phyloP scores from a whole-genome alignment of 2,113 vertebrate species.

The Spea bombifrons region DNA sequence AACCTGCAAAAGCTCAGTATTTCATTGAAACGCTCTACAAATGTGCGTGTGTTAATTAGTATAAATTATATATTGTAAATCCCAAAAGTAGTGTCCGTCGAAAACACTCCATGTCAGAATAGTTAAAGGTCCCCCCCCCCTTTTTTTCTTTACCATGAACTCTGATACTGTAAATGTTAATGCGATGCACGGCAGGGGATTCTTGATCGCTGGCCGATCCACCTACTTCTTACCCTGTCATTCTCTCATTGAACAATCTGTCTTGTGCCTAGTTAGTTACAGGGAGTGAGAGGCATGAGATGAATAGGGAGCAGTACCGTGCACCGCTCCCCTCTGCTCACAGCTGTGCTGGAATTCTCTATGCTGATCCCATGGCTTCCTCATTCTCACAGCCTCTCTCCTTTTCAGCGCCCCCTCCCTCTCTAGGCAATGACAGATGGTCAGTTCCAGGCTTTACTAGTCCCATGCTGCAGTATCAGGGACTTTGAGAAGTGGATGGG shows the following conservation, averaged over 20 bases:
- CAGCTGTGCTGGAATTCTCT: background rate
- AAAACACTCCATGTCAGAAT: too few species aligned
- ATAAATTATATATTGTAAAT: too few species aligned
- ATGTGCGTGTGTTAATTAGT: too few species aligned
- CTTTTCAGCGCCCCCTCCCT: background rate
- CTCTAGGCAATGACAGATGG: constrained; percentile 62
- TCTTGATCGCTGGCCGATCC: background rate
- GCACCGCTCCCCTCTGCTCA: background rate
- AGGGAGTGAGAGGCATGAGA: background rate
- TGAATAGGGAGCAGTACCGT: constrained; percentile 15
- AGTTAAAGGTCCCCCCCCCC: too few species aligned
- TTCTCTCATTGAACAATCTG: constrained; percentile 16
- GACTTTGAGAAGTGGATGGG: constrained; percentile 15
- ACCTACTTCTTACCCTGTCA: background rate
- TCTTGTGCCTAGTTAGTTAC: constrained; percentile 3
- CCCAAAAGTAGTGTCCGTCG: too few species aligned
- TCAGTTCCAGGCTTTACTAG: constrained; percentile 47
- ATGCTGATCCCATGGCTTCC: constrained; percentile 15
- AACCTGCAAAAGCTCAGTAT: too few species aligned
- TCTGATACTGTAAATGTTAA: background rate
- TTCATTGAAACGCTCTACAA: too few species aligned
- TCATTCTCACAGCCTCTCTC: constrained; percentile 5
- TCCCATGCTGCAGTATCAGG: constrained; percentile 24
- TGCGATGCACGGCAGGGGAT: constrained; percentile 25
- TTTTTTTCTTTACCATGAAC: too few species aligned